These are phyloP conservation scores for Drosophila sulfurigaster DNA, from an alignment of 1,140 invertebrate genomes.

Conservation along the genomic window DNA sequence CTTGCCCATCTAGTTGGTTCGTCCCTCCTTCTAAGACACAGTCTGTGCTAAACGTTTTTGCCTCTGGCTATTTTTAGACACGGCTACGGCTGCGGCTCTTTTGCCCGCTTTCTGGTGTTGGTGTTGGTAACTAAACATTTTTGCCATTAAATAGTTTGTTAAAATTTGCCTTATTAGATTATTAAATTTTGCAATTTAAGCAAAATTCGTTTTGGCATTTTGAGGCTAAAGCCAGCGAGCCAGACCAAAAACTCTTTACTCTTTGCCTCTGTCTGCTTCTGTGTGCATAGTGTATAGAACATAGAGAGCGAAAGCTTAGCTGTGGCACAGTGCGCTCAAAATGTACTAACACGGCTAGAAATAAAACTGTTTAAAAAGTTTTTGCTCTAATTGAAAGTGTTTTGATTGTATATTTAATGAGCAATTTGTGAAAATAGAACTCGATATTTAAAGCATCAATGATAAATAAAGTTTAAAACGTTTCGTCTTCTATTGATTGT, in stretches of 20 bases:
- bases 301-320: slow-evolving; percentile 22
- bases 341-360: slow-evolving; percentile 12
- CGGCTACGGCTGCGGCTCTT: slow-evolving; percentile 30
- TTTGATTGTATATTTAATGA: not conserved
- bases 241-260: slow-evolving; percentile 5
- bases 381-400: no score
- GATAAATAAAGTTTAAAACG: no score
- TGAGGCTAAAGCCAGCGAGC: slow-evolving; percentile 14
- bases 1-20: not conserved
- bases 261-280: not conserved
- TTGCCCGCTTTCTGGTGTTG: slow-evolving; percentile 5
- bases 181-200: slow-evolving; percentile 81
- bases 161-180: slow-evolving; percentile 83
- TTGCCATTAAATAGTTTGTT: slow-evolving; percentile 80
- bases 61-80: slow-evolving; percentile 64
- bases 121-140: slow-evolving; percentile 56
- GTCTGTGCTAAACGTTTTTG: slow-evolving; percentile 73
- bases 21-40: slow-evolving; percentile 29
- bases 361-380: not conserved
- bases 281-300: slow-evolving; percentile 4
- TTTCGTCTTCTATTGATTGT: no score
- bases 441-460: no score
- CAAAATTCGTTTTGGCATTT: slow-evolving; percentile 76
- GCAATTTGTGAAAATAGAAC: not conserved
- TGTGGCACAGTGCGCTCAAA: slow-evolving; percentile 20